Conservation (phyloP, 1,140 invertebrate species). For the Helicoverpa armigera region DNA sequence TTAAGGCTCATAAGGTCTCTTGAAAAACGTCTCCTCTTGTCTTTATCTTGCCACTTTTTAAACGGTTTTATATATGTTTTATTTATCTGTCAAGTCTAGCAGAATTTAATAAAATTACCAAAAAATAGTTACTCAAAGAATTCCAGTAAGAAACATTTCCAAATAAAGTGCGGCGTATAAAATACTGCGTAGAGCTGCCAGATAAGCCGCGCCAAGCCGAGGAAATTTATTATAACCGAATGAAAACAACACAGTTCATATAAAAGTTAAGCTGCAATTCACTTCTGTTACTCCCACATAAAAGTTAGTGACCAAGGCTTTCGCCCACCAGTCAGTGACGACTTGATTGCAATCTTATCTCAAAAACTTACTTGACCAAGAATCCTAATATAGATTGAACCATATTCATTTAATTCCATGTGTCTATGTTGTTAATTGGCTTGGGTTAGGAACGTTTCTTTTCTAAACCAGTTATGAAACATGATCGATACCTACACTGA, state of each 20-base stretch:
- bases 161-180: neutral
- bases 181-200: neutral
- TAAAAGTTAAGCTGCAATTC: conserved; percentile 2
- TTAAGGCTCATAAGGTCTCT: too few relatives aligned
- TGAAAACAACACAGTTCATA: conserved; percentile 6
- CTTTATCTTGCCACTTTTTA: too few relatives aligned
- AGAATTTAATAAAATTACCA: too few relatives aligned
- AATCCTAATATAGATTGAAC: conserved; percentile 1
- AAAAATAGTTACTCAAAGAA: neutral
- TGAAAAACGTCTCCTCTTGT: too few relatives aligned
- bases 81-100: too few relatives aligned
- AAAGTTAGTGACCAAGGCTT: conserved; percentile 28
- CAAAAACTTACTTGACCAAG: conserved; percentile 16
- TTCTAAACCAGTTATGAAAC: neutral
- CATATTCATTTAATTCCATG: neutral
- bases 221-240: conserved; percentile 10
- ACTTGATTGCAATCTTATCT: conserved; percentile 37
- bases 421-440: neutral
- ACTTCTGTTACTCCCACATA: conserved; percentile 1
- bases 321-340: conserved; percentile 26
- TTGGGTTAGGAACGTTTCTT: neutral
- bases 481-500: too few relatives aligned
- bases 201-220: neutral
- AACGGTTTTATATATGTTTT: too few relatives aligned
- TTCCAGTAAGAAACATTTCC: neutral